phyloP scores from a whole-genome alignment of 2,888 invertebrate species.

The Ennomos erosarius region DNA sequence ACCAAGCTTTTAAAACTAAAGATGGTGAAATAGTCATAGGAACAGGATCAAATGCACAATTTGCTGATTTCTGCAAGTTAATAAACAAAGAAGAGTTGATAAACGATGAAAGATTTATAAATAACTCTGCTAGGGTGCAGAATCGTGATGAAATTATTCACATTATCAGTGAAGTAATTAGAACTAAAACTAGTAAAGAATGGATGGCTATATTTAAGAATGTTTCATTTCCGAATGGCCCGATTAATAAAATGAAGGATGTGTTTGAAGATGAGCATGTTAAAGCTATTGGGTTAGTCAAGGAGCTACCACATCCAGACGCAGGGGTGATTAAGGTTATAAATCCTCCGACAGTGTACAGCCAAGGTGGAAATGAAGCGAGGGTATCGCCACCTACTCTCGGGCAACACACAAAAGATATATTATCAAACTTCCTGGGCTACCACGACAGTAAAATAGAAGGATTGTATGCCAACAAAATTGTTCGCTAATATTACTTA shows the following conservation, averaged over 20 bases:
- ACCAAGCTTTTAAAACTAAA: slow-evolving; percentile 94
- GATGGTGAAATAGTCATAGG: slow-evolving; percentile 95
- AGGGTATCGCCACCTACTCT: slow-evolving; percentile 92
- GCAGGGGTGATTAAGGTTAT: slow-evolving; percentile 91
- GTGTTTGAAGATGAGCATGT: slow-evolving; percentile 96
- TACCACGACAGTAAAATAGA: slow-evolving; percentile 86
- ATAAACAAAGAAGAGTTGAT: slow-evolving; percentile 87
- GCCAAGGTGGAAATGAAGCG: slow-evolving; percentile 88
- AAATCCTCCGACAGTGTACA: slow-evolving; percentile 94
- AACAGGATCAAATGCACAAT: slow-evolving; percentile 94
- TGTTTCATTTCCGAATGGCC: slow-evolving; percentile 94
- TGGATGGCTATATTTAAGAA: slow-evolving; percentile 91
- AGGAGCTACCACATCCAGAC: slow-evolving; percentile 88
- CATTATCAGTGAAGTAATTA: slow-evolving; percentile 85
- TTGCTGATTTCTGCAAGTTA: slow-evolving; percentile 88
- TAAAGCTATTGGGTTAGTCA: slow-evolving; percentile 88
- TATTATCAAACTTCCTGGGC: slow-evolving; percentile 88
- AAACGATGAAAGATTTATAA: slow-evolving; percentile 87
- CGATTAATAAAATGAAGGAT: slow-evolving; percentile 93
- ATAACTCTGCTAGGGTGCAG: slow-evolving; percentile 90
- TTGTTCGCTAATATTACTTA: slow-evolving; percentile 51
- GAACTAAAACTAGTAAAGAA: slow-evolving; percentile 88
- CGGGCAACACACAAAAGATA: slow-evolving; percentile 94
- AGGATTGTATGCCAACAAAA: slow-evolving; percentile 77
- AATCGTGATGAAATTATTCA: slow-evolving; percentile 89